Base-by-base conservation (phyloP, 2,797 vertebrate genomes). In the Sebastes paucispinis region DNA sequence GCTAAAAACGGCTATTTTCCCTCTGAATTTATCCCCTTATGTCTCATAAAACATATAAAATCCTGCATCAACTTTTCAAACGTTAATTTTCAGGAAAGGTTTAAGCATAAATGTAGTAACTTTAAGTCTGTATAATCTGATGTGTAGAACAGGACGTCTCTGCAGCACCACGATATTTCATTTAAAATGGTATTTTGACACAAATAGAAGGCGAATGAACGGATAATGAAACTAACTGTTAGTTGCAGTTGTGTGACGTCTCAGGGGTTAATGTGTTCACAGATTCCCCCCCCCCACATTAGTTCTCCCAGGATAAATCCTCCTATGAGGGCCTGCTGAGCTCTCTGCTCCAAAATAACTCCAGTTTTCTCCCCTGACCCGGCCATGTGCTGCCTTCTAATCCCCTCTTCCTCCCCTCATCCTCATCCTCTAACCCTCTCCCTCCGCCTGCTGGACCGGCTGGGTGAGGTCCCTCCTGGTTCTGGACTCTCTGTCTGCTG, bases 271-370 rank as follows among this genome's bases (percentile, higher is more conserved):
- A 90, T 70, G 52, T 75, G 71, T 77, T 88, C 81, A 55, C 82
- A 87, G 76, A 74, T 72, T 72, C 73, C 16, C 80, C 32, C 25
- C 60, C 32, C n/a, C 7, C 10, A 83, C 78, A 81, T 82, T 80
- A 29, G 70, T 65, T 75, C 71, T 77, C 25, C 50, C 80, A 63
- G 80, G 77, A 69, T 87, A 85, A 90, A 72, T 83, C 77, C 86
- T 70, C 3, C n/a, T 65, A 65, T 4, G 80, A 77, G 80, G 84
- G 69, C 67, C 81, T 69, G 81, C 84, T 89, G 79, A 88, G 82
- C 70, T 68, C 69, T 75, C 73, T 34, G 84, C 85, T 88, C 81
- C 83, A 77, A 83, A 88, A 89, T 91, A 90, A 84, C 79, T 77
- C 52, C 39, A 18, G 76, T 74, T 83, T 77, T 43, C 47, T 39